Evolutionary conservation across 2,113 vertebrate genomes (phyloP), one percentile per base, ranked within the genome.

Genomic region (Rhegmatorhina hoffmannsi): DNA sequence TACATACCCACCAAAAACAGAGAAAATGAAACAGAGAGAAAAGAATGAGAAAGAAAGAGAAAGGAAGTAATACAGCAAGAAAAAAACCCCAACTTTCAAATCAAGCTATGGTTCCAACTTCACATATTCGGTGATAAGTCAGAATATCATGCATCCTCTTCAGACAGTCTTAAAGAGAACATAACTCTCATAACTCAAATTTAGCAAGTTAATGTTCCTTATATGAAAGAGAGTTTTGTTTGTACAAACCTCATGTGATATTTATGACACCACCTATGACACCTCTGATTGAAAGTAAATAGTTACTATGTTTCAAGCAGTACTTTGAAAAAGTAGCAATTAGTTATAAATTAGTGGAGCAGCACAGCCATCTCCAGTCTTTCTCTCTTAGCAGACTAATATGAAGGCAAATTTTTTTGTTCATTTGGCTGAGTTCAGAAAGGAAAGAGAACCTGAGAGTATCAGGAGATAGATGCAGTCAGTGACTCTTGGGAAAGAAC

Each of bases 191-290:
- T 20, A 87, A 58, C 34, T 34, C 18, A 70, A 62, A 70, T 47
- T 29, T n/a, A 50, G 47, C 24, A 69, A 68, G 8, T 47, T 44
- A 64, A 56, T 14, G 31, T 21, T 56, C 17, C 36, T 82, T 28
- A 12, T 28, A 66, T 29, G 19, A 70, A 77, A 69, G 28, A 40
- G 7, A 17, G 6, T 3, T 79, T 64, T 68, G 25, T 46, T 34
- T 20, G 36, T 14, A 43, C 18, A 67, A 36, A 36, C 40, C n/a
- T 40, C 29, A 40, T 0, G 0, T 8, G 10, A 16, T 72, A 69
- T 55, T 77, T 87, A 69, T 47, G 20, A 72, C 59, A 72, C 28
- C 62, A 60, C 46, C 81, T 28, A 36, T 2, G 28, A 50, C 29
- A 58, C 31, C 29, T 3, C 2, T 47, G 24, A 43, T 64, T 87